phyloP scores from a whole-genome alignment of 2,797 vertebrate species.

The Sebastes taczanowskii region DNA sequence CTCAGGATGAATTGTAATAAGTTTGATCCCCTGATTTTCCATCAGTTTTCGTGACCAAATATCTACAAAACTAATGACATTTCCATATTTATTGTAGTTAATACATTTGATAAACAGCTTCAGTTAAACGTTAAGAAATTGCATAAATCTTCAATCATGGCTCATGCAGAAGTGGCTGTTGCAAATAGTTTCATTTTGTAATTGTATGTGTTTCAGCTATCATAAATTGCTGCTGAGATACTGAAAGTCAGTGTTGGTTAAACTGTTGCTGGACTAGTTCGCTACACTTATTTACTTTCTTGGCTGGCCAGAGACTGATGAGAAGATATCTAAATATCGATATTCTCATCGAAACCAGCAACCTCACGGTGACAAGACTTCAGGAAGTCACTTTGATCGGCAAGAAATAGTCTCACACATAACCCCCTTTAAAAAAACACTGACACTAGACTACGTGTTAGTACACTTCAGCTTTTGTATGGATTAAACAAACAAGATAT shows the following conservation, averaged over 20 bases:
- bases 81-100: background rate
- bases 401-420: rapidly evolving
- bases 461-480: background rate
- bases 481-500: background rate
- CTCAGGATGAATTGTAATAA: background rate
- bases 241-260: background rate
- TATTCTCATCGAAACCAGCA: background rate
- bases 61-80: background rate
- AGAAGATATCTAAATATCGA: background rate
- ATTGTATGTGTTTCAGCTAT: background rate
- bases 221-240: background rate
- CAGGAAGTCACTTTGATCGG: background rate
- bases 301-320: background rate
- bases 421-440: background rate
- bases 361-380: background rate
- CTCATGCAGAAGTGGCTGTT: background rate
- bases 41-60: background rate
- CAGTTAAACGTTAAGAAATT: background rate
- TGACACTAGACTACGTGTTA: background rate
- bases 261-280: background rate
- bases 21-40: background rate
- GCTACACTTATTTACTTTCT: background rate
- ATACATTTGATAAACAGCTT: background rate
- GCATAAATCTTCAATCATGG: background rate
- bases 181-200: background rate